Percentiles rank a stretch among this genome's conserved stretches.
phyloP scores from a whole-genome alignment of 2,113 vertebrate species.

The Stigmatopora nigra region DNA sequence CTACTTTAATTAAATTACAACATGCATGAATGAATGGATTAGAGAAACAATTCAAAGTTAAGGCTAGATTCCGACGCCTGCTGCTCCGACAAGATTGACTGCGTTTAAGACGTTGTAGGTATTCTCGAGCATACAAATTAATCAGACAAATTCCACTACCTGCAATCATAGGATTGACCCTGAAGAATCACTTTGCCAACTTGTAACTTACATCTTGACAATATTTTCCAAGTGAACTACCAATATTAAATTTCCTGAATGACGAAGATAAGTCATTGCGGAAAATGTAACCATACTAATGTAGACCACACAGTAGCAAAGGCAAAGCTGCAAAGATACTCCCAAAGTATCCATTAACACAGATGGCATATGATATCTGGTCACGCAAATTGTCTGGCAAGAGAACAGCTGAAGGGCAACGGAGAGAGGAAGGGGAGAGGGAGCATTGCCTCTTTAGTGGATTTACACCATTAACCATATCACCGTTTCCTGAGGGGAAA shows the following conservation, averaged over 20 bases:
- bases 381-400: slow-evolving; percentile 35
- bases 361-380: slow-evolving; percentile 49
- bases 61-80: too few relatives aligned
- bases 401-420: slow-evolving; percentile 56
- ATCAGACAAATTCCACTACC: too few relatives aligned
- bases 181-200: background rate
- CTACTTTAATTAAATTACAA: background rate
- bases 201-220: background rate
- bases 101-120: too few relatives aligned
- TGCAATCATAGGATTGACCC: too few relatives aligned
- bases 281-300: background rate
- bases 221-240: background rate
- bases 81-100: too few relatives aligned
- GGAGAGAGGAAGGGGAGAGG: slow-evolving; percentile 20
- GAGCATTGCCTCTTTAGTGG: slow-evolving; percentile 27
- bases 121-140: too few relatives aligned
- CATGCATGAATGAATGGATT: background rate
- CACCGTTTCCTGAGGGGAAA: slow-evolving; percentile 46
- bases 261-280: background rate
- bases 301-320: slow-evolving; percentile 14
- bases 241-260: background rate
- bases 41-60: background rate
- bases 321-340: slow-evolving; percentile 16
- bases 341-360: slow-evolving; percentile 38
- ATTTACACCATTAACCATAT: slow-evolving; percentile 54